Base-by-base conservation (phyloP, 2,113 vertebrate species). In the Upupa epops region DNA sequence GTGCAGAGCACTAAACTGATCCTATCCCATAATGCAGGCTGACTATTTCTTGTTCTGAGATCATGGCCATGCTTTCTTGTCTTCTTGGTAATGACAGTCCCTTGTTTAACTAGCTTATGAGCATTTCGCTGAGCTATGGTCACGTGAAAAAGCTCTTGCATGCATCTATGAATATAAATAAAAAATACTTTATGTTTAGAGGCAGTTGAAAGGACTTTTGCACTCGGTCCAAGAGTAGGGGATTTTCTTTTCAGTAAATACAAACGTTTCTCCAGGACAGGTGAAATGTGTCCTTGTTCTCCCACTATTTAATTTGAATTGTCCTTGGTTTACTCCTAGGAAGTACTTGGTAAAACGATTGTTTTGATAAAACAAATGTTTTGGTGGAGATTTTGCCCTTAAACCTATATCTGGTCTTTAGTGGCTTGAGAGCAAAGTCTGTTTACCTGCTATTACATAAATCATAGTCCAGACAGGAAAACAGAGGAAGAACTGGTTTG, bases 21-120 rank as follows among this genome's bases (percentile, higher is more conserved):
- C 12, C 49, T 3, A 1, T 60, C 45, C 26, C 29, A 22, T 45
- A 31, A 49, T 9, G 0, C 0, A 63, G 36, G 12, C 20, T 55
- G 3, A 6, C 3, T 0, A 25, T 59, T 29, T 1, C 21, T 78
- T 74, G 15, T 42, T n/a, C 61, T 24, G 22, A 52, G 34, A n/a
- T 42, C 28, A 1, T 72, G 54, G 36, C 48, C 7, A 0, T 76
- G 31, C 26, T 24, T 64, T 61, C 32, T 60, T 61, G 40, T 52
- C 59, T 84, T 8, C n/a, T 49, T 9, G 8, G 2, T 37, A 34
- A 10, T 46, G 29, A 15, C 34, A 24, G 26, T 55, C 36, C 16
- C 36, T 78, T 73, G 32, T 74, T 64, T 28, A 7, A 19, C 16
- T 31, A 34, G 15, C 25, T 36, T 29, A 0, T 58, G 51, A 45